Conservation (phyloP, 2,888 invertebrate species). For the Teleogryllus oceanicus region DNA sequence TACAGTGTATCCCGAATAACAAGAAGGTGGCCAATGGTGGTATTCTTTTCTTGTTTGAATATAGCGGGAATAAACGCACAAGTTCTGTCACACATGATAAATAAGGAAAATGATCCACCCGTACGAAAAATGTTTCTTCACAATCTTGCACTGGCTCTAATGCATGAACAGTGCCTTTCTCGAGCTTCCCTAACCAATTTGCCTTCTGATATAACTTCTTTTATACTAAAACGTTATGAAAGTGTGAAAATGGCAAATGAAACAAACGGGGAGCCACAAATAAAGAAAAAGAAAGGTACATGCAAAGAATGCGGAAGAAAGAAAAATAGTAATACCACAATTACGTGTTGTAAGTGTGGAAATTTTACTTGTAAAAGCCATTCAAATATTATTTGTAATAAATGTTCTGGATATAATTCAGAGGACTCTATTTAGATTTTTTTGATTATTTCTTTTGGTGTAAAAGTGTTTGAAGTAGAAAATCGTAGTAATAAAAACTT, state of each 20-base stretch:
- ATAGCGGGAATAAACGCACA: not conserved
- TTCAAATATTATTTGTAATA: no score
- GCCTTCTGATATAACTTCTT: not conserved
- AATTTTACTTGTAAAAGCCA: not conserved
- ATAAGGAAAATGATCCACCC: not conserved
- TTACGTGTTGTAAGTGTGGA: not conserved
- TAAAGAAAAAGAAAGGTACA: not conserved
- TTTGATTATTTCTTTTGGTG: no score
- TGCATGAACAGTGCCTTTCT: not conserved
- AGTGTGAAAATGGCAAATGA: not conserved
- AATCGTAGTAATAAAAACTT: no score
- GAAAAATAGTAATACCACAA: not conserved
- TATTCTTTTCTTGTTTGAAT: not conserved
- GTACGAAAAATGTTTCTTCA: not conserved
- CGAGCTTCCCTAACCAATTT: not conserved
- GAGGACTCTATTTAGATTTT: no score
- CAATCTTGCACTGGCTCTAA: not conserved
- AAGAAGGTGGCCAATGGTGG: not conserved
- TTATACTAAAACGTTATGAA: not conserved
- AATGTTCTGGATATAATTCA: no score
- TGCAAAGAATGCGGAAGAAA: not conserved
- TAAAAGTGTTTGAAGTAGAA: no score
- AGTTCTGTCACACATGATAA: not conserved
- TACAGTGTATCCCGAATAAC: not conserved
- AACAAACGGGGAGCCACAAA: not conserved